Conservation (phyloP, 2,113 vertebrate genomes). For the Clinocottus analis region DNA sequence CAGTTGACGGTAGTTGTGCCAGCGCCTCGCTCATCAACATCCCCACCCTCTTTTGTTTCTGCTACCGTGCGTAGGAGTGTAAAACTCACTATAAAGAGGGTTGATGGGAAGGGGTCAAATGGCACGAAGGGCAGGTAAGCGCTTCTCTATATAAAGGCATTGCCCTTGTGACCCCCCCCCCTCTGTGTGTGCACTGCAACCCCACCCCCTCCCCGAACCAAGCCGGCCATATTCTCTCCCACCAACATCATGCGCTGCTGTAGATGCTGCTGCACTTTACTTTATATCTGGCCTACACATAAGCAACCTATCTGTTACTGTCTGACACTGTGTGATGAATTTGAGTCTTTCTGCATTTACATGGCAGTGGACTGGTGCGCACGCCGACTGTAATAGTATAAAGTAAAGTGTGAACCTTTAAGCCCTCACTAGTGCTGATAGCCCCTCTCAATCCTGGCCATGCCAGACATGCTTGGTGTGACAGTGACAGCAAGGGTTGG, state of each 20-base stretch:
- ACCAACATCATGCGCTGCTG: slow-evolving; percentile 38
- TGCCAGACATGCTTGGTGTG: slow-evolving; percentile 60
- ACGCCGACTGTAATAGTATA: slow-evolving; percentile 40
- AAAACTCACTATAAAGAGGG: slow-evolving; percentile 91
- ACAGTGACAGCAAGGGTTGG: slow-evolving; percentile 46
- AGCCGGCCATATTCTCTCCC: slow-evolving; percentile 53
- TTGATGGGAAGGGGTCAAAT: slow-evolving; percentile 89
- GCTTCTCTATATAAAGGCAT: slow-evolving; percentile 68
- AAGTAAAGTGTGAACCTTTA: slow-evolving; percentile 67
- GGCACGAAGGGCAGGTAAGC: slow-evolving; percentile 87
- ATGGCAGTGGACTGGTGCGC: not conserved
- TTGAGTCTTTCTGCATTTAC: slow-evolving; percentile 8
- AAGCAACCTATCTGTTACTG: slow-evolving; percentile 12
- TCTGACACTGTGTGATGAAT: slow-evolving; percentile 11
- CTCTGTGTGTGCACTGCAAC: slow-evolving; percentile 67
- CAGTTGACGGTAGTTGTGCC: slow-evolving; percentile 40
- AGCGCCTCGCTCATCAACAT: slow-evolving; percentile 53
- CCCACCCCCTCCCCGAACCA: slow-evolving; percentile 19
- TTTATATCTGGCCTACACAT: slow-evolving; percentile 48
- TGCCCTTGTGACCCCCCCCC: slow-evolving; percentile 60
- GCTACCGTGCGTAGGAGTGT: slow-evolving; percentile 88
- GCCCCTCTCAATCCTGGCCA: slow-evolving; percentile 20
- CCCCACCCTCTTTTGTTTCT: slow-evolving; percentile 80
- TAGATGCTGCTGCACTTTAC: slow-evolving; percentile 68
- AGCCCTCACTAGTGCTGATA: slow-evolving; percentile 28